Base-by-base conservation (phyloP, 2,797 vertebrate genomes). In the Arremon brunneinucha region DNA sequence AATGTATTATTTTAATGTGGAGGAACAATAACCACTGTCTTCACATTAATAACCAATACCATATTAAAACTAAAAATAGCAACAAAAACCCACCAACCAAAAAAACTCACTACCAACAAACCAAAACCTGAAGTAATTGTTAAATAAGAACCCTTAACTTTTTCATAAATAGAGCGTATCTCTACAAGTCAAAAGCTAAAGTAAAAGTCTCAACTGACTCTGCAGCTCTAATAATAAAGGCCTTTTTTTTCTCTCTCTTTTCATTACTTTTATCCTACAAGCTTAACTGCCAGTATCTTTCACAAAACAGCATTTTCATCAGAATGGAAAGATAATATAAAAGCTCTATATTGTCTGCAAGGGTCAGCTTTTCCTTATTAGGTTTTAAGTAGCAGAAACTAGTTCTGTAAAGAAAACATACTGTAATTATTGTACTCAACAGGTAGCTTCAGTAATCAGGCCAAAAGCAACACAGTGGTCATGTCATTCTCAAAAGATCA, bases 401-500 rank as follows among this genome's bases (percentile, higher is more conserved):
- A 96, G 88, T 96, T 95, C 94, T 96, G 94, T 69, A 88, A 92
- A 96, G 93, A 97, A 96, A 93, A 92, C 92, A 96, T 92, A 95
- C 89, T 97, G 94, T 92, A 95, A 96, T 97, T 94, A 97, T 93
- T 96, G 84, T 94, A 97, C 94, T 97, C 97, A 94, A 97, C 93
- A 97, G 95, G 96, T 96, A 97, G 95, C 95, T 95, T 90, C 94
- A 88, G 95, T 98, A 94, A 95, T 97, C 96, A 96, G 77, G 78
- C 89, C 95, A 96, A 97, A 97, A 94, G 95, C 95, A 96, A 97
- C 95, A 94, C 81, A 96, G 96, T 95, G 93, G 94, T 95, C 93
- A 89, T 87, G 83, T 95, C 95, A 94, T 88, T 94, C 93, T 95
- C 89, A 95, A 96, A 96, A 98, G 95, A 97, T 96, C 92, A 97